Evolutionary conservation across 2,888 invertebrate species (phyloP).

Genomic region (Pocota personata): DNA sequence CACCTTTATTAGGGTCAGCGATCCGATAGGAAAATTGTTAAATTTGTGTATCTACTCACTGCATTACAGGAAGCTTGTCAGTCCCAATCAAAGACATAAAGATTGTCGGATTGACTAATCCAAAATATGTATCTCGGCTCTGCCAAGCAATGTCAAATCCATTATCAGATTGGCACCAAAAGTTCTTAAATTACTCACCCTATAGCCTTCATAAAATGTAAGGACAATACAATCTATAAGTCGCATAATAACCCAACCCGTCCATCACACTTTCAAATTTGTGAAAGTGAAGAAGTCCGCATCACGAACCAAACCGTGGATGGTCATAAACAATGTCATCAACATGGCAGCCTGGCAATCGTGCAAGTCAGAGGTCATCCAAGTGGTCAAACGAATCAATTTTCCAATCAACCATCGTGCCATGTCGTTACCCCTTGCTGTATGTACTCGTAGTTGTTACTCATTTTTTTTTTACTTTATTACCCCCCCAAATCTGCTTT

Average conservation of each 20-base stretch:
- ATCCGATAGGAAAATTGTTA: too few species aligned
- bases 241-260: neutral
- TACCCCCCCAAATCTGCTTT: constrained; percentile 30
- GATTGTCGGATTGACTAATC: too few species aligned
- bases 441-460: neutral
- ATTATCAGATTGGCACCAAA: too few species aligned
- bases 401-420: constrained; percentile 21
- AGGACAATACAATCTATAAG: neutral
- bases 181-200: neutral
- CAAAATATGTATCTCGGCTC: too few species aligned
- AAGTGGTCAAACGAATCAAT: constrained; percentile 53
- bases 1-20: too few species aligned
- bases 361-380: constrained; percentile 42
- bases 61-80: too few species aligned
- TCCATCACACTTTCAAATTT: neutral
- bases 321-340: constrained; percentile 1
- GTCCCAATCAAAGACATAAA: too few species aligned
- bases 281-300: neutral
- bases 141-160: too few species aligned
- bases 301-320: neutral
- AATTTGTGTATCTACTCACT: too few species aligned
- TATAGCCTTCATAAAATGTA: neutral
- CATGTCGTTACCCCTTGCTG: neutral
- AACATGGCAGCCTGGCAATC: constrained; percentile 8
- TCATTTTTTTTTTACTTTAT: neutral